A percentile compares a stretch with the other conserved stretches of the same genome.
These are phyloP conservation scores for Hemibagrus guttatus DNA, from an alignment of 2,797 vertebrate genomes.

Conservation along the genomic window DNA sequence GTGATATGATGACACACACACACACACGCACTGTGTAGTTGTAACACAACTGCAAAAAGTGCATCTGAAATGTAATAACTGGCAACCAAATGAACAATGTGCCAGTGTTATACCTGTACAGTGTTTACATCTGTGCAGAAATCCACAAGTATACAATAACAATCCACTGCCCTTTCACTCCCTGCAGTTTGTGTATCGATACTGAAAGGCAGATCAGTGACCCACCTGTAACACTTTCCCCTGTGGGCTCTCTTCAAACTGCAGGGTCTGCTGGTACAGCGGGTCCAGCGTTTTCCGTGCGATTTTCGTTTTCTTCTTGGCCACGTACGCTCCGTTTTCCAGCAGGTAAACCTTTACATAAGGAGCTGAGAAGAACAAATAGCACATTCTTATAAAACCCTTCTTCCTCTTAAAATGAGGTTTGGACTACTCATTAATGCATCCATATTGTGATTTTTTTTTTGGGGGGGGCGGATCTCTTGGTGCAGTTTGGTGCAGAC, in stretches of 20 bases:
- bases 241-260: slow-evolving; percentile 96
- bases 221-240: slow-evolving; percentile 98
- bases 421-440: neutral
- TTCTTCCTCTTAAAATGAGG: neutral
- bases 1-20: neutral
- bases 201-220: slow-evolving; percentile 27
- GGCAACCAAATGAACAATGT: neutral
- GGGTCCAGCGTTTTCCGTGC: slow-evolving; percentile 98
- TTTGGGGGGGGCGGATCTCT: no score
- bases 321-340: slow-evolving; percentile 95
- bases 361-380: slow-evolving; percentile 78
- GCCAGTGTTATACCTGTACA: neutral
- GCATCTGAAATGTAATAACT: neutral
- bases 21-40: neutral
- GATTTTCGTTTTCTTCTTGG: slow-evolving; percentile 99
- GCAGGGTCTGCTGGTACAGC: slow-evolving; percentile 93
- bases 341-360: slow-evolving; percentile 98
- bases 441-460: neutral
- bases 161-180: neutral
- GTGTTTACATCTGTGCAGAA: no score
- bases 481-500: neutral
- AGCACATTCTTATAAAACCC: slow-evolving; percentile 28
- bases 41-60: neutral
- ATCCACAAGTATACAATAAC: no score
- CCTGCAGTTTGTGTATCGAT: neutral